Evolutionary conservation across 1,140 invertebrate species (phyloP), one percentile per base, ranked within the genome.

Genomic region (Amyelois transitella): DNA sequence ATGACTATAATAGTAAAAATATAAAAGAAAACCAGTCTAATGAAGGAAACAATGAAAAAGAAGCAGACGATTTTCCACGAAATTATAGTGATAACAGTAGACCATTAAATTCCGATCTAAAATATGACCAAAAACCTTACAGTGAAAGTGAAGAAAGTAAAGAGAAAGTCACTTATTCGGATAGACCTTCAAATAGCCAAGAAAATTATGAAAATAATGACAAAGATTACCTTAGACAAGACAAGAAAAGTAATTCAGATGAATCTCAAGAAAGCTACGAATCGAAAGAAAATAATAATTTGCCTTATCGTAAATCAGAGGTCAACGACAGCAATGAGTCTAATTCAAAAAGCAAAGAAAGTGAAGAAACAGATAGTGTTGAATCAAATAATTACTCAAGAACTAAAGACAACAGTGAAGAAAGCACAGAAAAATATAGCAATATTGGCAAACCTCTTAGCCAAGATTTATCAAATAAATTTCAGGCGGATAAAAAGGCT

Each of bases 1-100:
- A 38, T 14, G 32, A 38, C 12, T 38, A 38, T 14, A 8, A 4
- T 14, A 14, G n/a, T 14, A 38, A 38, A 14, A 14, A 14, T 38
- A 38, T 14, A 38, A 14, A 4, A 38, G 14, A 32, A 38, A n/a
- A 38, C 2, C 47, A 22, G 20, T 20, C 17, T 22, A 12, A 22
- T 10, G 49, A 24, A 51, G 25, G 25, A 28, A 28, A 68, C 28
- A 71, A 51, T 53, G 44, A 53, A 20, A 55, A 61, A 51, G 48
- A 38, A 38, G 1, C 3, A 3, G n/a, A 14, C n/a, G 32, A 38
- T 0, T 38, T 14, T n/a, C 32, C 32, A 38, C 1, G 17, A 14
- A 1, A 38, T 8, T 38, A 38, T 38, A 38, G 32, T 4, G n/a
- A 38, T 38, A 38, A 38, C n/a, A 38, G 17, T 8, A 38, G n/a